Evolutionary conservation across 1,140 invertebrate species (phyloP), one percentile per base, ranked within the genome.

Genomic region (Thrips palmi): DNA sequence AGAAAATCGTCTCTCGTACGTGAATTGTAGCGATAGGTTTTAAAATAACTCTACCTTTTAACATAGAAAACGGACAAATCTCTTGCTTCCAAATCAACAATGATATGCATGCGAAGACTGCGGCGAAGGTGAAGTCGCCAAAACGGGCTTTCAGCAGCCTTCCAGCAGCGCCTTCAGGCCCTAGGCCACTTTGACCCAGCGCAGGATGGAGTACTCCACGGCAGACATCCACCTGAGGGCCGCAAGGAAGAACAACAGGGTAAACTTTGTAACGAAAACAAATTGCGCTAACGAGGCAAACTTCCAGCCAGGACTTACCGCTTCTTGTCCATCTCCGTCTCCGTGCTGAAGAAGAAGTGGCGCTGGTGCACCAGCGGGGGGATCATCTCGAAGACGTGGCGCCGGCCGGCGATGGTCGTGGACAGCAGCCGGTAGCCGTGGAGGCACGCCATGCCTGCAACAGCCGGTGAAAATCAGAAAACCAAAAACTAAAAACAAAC

Each of bases 101-200:
- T n/a, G n/a, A n/a, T n/a, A n/a, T n/a, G n/a, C n/a, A n/a, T n/a
- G n/a, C n/a, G n/a, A n/a, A n/a, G n/a, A n/a, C n/a, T n/a, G n/a
- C n/a, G n/a, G n/a, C n/a, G n/a, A n/a, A n/a, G n/a, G n/a, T n/a
- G n/a, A n/a, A n/a, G n/a, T n/a, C n/a, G n/a, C n/a, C n/a, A n/a
- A n/a, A n/a, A n/a, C n/a, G n/a, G n/a, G n/a, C n/a, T n/a, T n/a
- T n/a, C n/a, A n/a, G n/a, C n/a, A n/a, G n/a, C n/a, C n/a, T n/a
- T n/a, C n/a, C n/a, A n/a, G n/a, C n/a, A n/a, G n/a, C n/a, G n/a
- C n/a, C n/a, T n/a, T n/a, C n/a, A n/a, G n/a, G n/a, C n/a, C n/a
- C n/a, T n/a, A n/a, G n/a, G n/a, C n/a, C n/a, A 87, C 77, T 64
- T 88, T 87, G 54, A 94, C 83, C 89, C 89, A 96, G 49, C 86